Conservation (phyloP, 2,888 invertebrate species). For the Didymodactylos carnosus region DNA sequence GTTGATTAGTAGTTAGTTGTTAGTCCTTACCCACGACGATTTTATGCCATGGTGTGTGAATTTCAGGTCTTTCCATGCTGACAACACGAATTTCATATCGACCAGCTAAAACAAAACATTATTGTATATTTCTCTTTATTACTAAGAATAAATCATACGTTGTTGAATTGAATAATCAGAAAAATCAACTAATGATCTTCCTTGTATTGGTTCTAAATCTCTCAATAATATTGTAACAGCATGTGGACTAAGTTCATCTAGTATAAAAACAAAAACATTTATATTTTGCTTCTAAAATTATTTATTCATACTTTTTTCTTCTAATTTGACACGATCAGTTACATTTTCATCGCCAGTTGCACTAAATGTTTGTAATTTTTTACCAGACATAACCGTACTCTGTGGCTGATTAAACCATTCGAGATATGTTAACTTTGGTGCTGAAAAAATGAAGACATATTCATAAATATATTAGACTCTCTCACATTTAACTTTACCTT, state of each 20-base stretch:
- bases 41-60: neutral
- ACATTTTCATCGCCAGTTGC: neutral
- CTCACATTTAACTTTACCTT: neutral
- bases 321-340: neutral
- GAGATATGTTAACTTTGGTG: neutral
- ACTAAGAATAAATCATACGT: neutral
- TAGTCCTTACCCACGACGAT: neutral
- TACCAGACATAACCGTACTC: neutral
- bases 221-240: neutral
- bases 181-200: neutral
- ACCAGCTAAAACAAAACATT: neutral
- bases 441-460: neutral
- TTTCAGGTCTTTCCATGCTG: neutral
- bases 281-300: neutral
- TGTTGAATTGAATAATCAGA: neutral
- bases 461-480: neutral
- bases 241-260: neutral
- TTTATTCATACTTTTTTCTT: neutral
- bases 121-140: too few relatives aligned
- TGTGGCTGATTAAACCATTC: neutral
- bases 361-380: neutral
- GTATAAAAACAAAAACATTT: neutral
- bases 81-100: neutral
- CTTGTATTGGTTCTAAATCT: neutral
- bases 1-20: too few relatives aligned